Base-by-base conservation (phyloP, 2,113 vertebrate genomes). In the Plecotus auritus region DNA sequence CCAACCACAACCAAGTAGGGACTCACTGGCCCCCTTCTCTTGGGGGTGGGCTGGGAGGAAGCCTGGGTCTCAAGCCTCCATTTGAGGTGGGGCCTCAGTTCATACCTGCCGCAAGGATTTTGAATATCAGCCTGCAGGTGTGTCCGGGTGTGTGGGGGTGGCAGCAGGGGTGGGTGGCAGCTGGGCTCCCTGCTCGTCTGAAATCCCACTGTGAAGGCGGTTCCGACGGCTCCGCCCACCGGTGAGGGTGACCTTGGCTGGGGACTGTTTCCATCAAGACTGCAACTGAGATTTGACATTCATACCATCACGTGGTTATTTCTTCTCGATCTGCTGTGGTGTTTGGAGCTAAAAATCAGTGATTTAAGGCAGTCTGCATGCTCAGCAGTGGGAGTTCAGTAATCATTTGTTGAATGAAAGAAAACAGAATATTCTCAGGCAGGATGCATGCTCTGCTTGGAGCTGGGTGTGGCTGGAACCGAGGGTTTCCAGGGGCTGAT, bases 331-430 rank as follows among this genome's bases (percentile, higher is more conserved):
- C 59, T 88, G 67, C 47, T 72, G 12, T 49, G 20, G 23, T 7
- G n/a, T 69, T 90, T 73, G 81, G 56, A 72, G 47, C 59, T 70
- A 51, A 88, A 88, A 85, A 4, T 87, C 35, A 61, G 80, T 80
- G 51, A 49, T 26, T 9, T 22, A 85, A 70, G 69, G 10, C 10
- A 4, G n/a, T 78, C 66, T 72, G 32, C 67, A 26, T 7, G 16
- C 30, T 74, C 64, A 61, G 37, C 42, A 88, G 77, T 47, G 56
- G 81, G 59, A 40, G 12, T 35, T 45, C 13, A n/a, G 56, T 32
- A 7, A 8, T n/a, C 54, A 10, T 9, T 80, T 45, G 30, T 42
- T 72, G 80, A 59, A 8, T 51, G 40, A 61, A 12, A 76, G 67
- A 74, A 83, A 85, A 59, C 49, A n/a, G 94, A 90, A n/a, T 64